Evolutionary conservation across 1,140 invertebrate species (phyloP).

Genomic region (Habropoda laboriosa): DNA sequence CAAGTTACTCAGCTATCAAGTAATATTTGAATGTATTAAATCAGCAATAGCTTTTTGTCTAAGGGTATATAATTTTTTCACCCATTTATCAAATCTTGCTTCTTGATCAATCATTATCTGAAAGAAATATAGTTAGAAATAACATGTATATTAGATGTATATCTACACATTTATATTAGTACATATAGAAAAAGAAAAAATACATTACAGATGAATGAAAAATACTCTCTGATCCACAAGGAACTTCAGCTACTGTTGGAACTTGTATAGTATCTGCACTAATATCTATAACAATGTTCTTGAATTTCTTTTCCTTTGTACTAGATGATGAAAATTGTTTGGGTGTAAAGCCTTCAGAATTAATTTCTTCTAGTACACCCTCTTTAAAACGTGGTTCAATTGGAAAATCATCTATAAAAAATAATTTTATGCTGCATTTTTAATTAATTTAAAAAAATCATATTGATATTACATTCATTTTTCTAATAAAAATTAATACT

Average conservation of each 20-base stretch:
- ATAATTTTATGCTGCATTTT: neutral
- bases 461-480: neutral
- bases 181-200: neutral
- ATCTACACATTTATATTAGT: conserved; percentile 9
- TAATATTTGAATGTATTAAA: conserved; percentile 59
- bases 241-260: conserved; percentile 65
- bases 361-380: conserved; percentile 77
- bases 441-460: neutral
- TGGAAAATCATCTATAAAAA: conserved; percentile 74
- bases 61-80: conserved; percentile 79
- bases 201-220: conserved; percentile 79
- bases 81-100: conserved; percentile 79
- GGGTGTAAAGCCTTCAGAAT: conserved; percentile 77
- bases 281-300: conserved; percentile 79
- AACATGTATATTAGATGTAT: conserved; percentile 27
- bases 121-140: conserved; percentile 36
- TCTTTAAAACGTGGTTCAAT: conserved; percentile 75
- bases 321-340: conserved; percentile 77
- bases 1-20: conserved; percentile 44
- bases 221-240: conserved; percentile 73
- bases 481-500: neutral
- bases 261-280: conserved; percentile 76
- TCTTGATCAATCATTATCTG: conserved; percentile 79
- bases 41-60: conserved; percentile 79
- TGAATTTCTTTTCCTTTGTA: conserved; percentile 74